Base-by-base conservation (phyloP, 2,888 invertebrate species). In the Ariolimax columbianus region DNA sequence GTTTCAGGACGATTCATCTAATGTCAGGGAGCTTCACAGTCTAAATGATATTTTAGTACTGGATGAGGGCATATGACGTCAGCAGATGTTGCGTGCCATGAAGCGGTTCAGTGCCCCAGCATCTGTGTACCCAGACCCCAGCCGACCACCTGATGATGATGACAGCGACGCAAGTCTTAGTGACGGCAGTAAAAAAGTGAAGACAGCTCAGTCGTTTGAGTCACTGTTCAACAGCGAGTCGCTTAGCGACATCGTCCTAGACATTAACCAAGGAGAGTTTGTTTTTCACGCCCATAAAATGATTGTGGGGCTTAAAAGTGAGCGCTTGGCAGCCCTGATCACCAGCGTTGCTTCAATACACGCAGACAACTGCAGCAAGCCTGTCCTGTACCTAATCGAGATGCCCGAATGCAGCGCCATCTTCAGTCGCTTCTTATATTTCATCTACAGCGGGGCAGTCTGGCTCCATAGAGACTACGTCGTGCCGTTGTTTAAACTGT, bases 371-470 rank as follows among this genome's bases (percentile, higher is more conserved):
- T 63, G 55, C 82, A 82, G 47, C 73, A 88, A 88, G 38, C 91
- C 91, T 1, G 87, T 90, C 36, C 83, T 92, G 82, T 88, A 88
- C 86, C 87, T 92, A 38, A 89, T 90, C 36, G 93, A 93, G 82
- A 86, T 88, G 43, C 85, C 88, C 0, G 93, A 93, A 82, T 93
- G 93, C 89, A 90, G 90, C 68, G 89, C 88, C 33, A 91, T 92
- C 72, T 93, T 93, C 87, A 91, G 92, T 33, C 89, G 92, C 23
- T 93, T 93, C 87, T 89, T 93, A 43, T 92, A 92, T 83, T 93
- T 93, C 83, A 90, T 93, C 72, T 93, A 93, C 88, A 92, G 93
- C 82, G 93, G 93, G 11, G 91, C 91, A 0, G 92, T 93, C 36
- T 91, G 91, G 91, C 88, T 93, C 81, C 93, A 92, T 83, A 88